Evolutionary conservation across 1,140 invertebrate genomes (phyloP).

Genomic region (Tetramorium alpestre): DNA sequence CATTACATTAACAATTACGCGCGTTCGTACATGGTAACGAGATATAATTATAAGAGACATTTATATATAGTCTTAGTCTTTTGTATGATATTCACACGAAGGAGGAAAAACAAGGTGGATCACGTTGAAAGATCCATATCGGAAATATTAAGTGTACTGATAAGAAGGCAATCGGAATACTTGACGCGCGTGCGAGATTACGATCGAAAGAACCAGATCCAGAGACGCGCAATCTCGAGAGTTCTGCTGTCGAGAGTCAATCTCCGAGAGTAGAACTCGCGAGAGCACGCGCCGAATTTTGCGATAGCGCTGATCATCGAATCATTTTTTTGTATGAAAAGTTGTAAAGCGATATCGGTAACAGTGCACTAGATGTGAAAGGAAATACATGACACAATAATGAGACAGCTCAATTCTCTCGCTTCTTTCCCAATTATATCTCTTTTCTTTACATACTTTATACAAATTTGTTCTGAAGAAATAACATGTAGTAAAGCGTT

Average conservation of each 20-base stretch:
- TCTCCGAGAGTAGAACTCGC: not conserved
- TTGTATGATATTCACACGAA: slow-evolving; percentile 73
- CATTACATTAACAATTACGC: slow-evolving; percentile 58
- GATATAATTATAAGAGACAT: slow-evolving; percentile 61
- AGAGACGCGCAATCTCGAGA: not conserved
- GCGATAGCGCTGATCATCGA: slow-evolving; percentile 57
- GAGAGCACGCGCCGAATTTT: not conserved
- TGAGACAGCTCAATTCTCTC: not conserved
- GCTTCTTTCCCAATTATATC: not conserved
- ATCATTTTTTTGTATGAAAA: slow-evolving; percentile 72
- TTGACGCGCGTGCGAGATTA: slow-evolving; percentile 1
- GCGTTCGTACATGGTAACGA: slow-evolving; percentile 61
- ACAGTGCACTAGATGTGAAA: slow-evolving; percentile 77
- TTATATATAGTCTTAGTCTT: slow-evolving; percentile 73
- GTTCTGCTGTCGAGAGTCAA: not conserved
- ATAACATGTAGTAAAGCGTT: not conserved
- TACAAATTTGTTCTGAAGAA: not conserved
- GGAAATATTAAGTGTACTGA: slow-evolving; percentile 62
- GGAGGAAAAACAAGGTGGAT: slow-evolving; percentile 15
- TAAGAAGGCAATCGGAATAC: slow-evolving; percentile 11
- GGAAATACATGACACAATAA: slow-evolving; percentile 74
- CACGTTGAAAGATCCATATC: slow-evolving; percentile 44
- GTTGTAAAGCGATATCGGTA: slow-evolving; percentile 73
- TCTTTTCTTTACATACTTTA: not conserved
- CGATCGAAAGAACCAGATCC: not conserved